These are phyloP conservation scores for Hycleus cichorii DNA, from an alignment of 1,140 invertebrate genomes.

Conservation along the genomic window DNA sequence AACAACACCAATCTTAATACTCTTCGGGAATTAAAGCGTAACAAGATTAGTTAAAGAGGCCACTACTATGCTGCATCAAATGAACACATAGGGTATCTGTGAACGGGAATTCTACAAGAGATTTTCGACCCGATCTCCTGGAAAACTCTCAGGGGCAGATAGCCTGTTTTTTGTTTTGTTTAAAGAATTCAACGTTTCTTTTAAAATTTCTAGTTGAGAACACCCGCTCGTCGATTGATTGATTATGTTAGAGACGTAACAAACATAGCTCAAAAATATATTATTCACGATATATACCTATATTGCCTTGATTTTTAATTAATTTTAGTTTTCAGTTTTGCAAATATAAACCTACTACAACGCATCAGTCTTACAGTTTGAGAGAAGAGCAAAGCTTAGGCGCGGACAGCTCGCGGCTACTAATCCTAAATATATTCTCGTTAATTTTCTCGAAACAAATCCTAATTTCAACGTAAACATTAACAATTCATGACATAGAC, in stretches of 20 bases:
- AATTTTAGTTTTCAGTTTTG: conserved; percentile 26
- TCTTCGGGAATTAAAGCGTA: too few species aligned
- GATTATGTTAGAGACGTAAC: conserved; percentile 31
- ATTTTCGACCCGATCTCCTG: too few species aligned
- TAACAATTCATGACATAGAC: too few species aligned
- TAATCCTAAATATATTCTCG: background rate
- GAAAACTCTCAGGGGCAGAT: too few species aligned
- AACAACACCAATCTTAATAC: too few species aligned
- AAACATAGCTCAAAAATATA: conserved; percentile 40
- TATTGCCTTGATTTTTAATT: conserved; percentile 38
- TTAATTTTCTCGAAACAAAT: background rate
- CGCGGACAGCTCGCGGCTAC: conserved; percentile 12
- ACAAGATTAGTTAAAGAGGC: background rate
- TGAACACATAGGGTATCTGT: background rate
- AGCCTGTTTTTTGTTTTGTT: background rate
- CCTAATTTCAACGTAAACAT: background rate
- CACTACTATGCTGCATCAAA: conserved; percentile 11
- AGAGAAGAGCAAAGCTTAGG: conserved; percentile 18
- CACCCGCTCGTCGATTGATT: conserved; percentile 20
- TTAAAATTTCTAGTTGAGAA: background rate
- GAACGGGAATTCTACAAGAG: too few species aligned
- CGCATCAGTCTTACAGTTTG: conserved; percentile 37
- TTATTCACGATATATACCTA: conserved; percentile 27
- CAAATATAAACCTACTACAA: conserved; percentile 36
- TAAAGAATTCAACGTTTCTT: conserved; percentile 16